These are phyloP conservation scores for Pseudopipra pipra DNA, from an alignment of 2,113 vertebrate species.

Conservation along the genomic window DNA sequence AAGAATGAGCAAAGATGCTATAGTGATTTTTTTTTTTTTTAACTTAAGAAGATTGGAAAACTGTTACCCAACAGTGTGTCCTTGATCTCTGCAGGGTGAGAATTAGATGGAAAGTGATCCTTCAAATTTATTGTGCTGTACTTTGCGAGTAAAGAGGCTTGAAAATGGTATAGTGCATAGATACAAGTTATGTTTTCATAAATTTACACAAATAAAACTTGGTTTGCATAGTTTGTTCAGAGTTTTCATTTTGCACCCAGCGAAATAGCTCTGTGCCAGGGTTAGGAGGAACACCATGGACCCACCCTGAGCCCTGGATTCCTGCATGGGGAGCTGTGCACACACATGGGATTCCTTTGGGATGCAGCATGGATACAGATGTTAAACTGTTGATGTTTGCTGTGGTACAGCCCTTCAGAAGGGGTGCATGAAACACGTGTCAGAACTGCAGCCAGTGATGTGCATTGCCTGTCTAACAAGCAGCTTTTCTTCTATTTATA, in stretches of 20 bases:
- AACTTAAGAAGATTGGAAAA: background rate
- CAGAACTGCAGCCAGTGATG: background rate
- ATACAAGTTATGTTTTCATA: background rate
- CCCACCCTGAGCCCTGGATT: background rate
- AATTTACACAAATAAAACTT: background rate
- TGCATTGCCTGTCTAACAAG: background rate
- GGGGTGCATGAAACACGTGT: background rate
- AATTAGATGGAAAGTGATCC: background rate
- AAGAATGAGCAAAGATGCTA: background rate
- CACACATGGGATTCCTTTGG: background rate
- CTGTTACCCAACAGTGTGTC: background rate
- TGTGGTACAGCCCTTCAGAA: background rate
- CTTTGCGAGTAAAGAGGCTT: background rate
- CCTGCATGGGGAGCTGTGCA: background rate
- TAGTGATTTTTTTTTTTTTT: background rate
- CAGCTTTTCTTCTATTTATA: background rate
- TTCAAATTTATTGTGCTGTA: background rate
- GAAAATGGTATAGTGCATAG: background rate
- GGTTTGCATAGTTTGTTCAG: background rate
- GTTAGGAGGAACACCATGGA: background rate
- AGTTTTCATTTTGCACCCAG: conserved; percentile 9
- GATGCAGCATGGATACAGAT: background rate
- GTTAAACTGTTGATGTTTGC: background rate
- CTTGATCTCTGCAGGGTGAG: background rate
- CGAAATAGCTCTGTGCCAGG: background rate